These are phyloP conservation scores for Microplitis demolitor DNA, from an alignment of 1,140 invertebrate genomes.

Conservation along the genomic window DNA sequence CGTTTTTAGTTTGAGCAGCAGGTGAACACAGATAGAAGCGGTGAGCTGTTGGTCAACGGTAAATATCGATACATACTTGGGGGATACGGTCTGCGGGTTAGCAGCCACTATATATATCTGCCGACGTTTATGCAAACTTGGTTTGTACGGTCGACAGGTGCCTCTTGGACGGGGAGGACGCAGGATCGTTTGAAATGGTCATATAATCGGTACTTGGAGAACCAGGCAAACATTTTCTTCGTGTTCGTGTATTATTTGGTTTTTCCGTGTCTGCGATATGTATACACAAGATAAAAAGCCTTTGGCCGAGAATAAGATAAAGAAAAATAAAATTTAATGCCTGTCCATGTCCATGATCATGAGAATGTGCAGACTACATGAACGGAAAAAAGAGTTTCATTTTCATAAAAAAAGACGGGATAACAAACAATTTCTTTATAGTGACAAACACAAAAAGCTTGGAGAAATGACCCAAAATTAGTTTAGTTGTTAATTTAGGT, in stretches of 20 bases:
- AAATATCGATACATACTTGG: constrained; percentile 32
- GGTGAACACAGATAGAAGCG: constrained; percentile 19
- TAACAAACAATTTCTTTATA: no score
- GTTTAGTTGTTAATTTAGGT: no score
- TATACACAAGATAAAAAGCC: no score
- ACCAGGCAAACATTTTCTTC: constrained; percentile 32
- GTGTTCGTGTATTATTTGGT: constrained; percentile 19
- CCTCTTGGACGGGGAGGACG: constrained; percentile 20
- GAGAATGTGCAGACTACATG: not conserved
- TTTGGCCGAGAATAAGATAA: no score
- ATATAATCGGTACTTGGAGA: constrained; percentile 31
- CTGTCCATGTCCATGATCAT: no score
- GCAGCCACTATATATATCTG: constrained; percentile 6
- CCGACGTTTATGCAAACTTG: constrained; percentile 27
- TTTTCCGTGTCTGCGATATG: constrained; percentile 12
- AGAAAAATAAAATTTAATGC: no score
- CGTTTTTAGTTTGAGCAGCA: not conserved
- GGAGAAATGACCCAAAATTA: no score
- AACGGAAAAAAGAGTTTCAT: no score
- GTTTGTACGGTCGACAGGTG: constrained; percentile 29
- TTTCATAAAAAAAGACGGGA: no score
- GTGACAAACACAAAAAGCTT: no score
- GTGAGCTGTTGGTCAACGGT: constrained; percentile 18
- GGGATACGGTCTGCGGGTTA: constrained; percentile 22
- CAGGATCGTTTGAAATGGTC: constrained; percentile 34